Percentiles rank a stretch among this genome's conserved stretches.
These are phyloP conservation scores for Theocolax elegans DNA, from an alignment of 1,140 invertebrate species.

Conservation along the genomic window DNA sequence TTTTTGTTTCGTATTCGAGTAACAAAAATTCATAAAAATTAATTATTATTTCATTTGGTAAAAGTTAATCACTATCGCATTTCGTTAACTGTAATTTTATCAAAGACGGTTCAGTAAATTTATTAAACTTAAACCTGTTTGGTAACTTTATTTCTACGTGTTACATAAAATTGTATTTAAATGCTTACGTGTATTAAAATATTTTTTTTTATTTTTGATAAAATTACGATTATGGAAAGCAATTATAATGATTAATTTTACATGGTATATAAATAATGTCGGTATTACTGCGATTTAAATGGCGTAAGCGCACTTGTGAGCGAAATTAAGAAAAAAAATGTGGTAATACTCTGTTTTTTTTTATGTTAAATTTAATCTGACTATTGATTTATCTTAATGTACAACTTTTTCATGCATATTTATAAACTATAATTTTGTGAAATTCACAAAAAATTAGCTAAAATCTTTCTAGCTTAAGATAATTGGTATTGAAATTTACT, in stretches of 20 bases:
- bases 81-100: conserved; percentile 21
- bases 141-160: too few species aligned
- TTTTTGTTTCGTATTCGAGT: neutral
- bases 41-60: too few species aligned
- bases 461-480: too few species aligned
- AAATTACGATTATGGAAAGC: conserved; percentile 21
- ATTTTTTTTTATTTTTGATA: too few species aligned
- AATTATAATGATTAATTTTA: neutral
- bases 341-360: neutral
- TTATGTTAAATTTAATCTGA: neutral
- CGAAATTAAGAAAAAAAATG: conserved; percentile 5
- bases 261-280: too few species aligned
- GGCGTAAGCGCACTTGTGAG: conserved; percentile 29
- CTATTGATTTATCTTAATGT: neutral
- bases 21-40: conserved; percentile 5
- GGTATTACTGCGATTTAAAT: too few species aligned
- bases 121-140: neutral
- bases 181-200: too few species aligned
- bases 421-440: too few species aligned
- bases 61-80: neutral
- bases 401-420: too few species aligned
- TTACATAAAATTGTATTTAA: too few species aligned
- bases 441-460: too few species aligned
- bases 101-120: neutral
- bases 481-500: too few species aligned